Evolutionary conservation across 1,140 invertebrate genomes (phyloP).

Genomic region (Drosophila grimshawi): DNA sequence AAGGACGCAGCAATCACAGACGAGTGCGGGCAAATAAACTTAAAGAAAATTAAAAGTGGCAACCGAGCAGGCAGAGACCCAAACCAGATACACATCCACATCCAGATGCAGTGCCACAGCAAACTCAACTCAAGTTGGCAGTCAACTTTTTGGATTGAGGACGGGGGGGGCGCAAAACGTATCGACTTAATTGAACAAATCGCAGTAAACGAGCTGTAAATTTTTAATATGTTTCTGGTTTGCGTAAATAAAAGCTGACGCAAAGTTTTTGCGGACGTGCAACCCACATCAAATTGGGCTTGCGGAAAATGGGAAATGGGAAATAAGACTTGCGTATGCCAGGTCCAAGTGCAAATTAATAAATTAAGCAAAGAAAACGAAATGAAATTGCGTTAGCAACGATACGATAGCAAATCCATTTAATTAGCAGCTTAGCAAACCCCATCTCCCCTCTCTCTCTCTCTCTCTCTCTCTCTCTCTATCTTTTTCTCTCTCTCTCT

Average conservation of each 20-base stretch:
- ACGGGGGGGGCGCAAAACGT: slow-evolving; percentile 49
- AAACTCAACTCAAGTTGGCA: slow-evolving; percentile 56
- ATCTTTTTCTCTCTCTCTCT: not conserved
- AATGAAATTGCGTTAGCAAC: not conserved
- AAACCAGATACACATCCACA: too few species aligned
- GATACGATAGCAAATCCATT: slow-evolving; percentile 63
- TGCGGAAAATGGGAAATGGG: not conserved
- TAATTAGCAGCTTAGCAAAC: slow-evolving; percentile 52
- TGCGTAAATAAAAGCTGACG: slow-evolving; percentile 80
- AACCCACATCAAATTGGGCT: slow-evolving; percentile 34
- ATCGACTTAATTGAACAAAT: slow-evolving; percentile 83
- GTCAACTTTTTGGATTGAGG: slow-evolving; percentile 38
- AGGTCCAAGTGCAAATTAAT: slow-evolving; percentile 53
- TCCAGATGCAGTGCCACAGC: not conserved
- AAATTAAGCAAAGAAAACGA: slow-evolving; percentile 56
- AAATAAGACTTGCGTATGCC: too few species aligned
- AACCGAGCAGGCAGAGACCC: slow-evolving; percentile 41
- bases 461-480: too few species aligned
- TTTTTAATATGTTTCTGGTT: slow-evolving; percentile 82
- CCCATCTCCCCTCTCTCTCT: too few species aligned
- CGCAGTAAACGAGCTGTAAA: slow-evolving; percentile 82
- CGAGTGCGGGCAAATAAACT: slow-evolving; percentile 73
- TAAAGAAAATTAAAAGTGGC: slow-evolving; percentile 83
- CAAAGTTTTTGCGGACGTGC: slow-evolving; percentile 52
- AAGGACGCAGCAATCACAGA: slow-evolving; percentile 72